Base-by-base conservation (phyloP, 2,888 invertebrate genomes). In the Chrysopilus asiliformis region DNA sequence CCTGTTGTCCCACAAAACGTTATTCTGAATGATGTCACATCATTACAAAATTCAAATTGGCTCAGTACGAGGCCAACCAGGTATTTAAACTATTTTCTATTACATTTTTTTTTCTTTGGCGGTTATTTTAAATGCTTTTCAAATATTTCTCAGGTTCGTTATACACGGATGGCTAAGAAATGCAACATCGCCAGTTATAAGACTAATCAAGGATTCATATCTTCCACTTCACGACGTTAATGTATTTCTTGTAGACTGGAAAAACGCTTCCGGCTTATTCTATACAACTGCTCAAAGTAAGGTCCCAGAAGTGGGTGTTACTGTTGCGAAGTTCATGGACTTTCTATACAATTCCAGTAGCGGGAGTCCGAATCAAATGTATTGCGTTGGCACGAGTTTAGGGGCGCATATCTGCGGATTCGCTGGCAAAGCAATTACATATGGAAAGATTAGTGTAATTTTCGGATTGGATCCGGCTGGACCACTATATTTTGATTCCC, bases 401-500 rank as follows among this genome's bases (percentile, higher is more conserved):
- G 73, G 72, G 4, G 71, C 70, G 6, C 70, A 71, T 51, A 70
- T 70, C 4, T 65, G 67, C 32, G 71, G 72, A 3, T 67, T 68
- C 41, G 65, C 72, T 26, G 73, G 70, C 2, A 73, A 72, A 41
- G 66, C 64, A 46, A 65, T 67, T 2, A 64, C 58, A 38, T 51
- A 62, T 49, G 74, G 72, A 31, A 66, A 65, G 14, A 63, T 68
- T 18, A 65, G 68, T 42, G 64, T 66, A 2, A 69, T 71, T 26
- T 63, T 69, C 43, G 70, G 47, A 17, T 38, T 58, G 2, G 52
- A 51, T 32, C 48, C 50, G 9, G 48, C 49, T 3, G 36, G 44
- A 6, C 49, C 53, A n/a, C 43, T 48, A 20, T 47, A 44, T 27
- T 47, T 49, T 31, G 7, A 13, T 9, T 34, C 50, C 32, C 46